phyloP scores from a whole-genome alignment of 2,888 invertebrate species.

The Ennomos erosarius region DNA sequence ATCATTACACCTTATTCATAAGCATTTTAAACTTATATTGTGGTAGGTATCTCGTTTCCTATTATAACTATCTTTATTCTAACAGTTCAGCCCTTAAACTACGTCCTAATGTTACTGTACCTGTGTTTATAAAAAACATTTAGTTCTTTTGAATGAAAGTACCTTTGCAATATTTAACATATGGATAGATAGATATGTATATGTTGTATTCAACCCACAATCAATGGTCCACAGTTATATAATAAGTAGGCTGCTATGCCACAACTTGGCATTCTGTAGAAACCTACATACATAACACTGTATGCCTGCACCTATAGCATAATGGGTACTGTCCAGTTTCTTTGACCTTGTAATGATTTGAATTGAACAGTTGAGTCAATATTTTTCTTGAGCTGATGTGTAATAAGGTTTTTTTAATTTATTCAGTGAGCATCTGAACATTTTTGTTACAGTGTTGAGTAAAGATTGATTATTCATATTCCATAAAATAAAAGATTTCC shows the following conservation, averaged over 20 bases:
- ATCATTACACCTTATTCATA: too few species aligned
- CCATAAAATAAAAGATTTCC: too few species aligned
- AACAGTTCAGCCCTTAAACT: too few species aligned
- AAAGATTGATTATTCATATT: too few species aligned
- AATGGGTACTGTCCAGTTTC: conserved; percentile 21
- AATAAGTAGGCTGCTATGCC: conserved; percentile 7
- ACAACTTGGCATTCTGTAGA: neutral
- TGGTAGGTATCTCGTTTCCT: too few species aligned
- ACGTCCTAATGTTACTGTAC: too few species aligned
- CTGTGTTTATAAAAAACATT: too few species aligned
- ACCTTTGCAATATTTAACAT: conserved; percentile 9
- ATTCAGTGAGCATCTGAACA: neutral
- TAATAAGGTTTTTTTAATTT: neutral
- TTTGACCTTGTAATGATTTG: conserved; percentile 53
- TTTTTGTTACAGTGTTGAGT: too few species aligned
- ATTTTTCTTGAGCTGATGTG: conserved; percentile 1
- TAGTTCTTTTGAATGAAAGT: too few species aligned
- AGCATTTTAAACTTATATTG: too few species aligned
- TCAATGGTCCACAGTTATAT: conserved; percentile 5
- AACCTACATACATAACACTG: neutral
- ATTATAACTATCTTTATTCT: too few species aligned
- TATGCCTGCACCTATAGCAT: neutral
- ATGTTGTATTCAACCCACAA: neutral
- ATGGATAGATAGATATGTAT: neutral
- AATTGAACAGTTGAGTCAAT: conserved; percentile 24